Base-by-base conservation (phyloP, 2,888 invertebrate species). In the Eurytoma californica region DNA sequence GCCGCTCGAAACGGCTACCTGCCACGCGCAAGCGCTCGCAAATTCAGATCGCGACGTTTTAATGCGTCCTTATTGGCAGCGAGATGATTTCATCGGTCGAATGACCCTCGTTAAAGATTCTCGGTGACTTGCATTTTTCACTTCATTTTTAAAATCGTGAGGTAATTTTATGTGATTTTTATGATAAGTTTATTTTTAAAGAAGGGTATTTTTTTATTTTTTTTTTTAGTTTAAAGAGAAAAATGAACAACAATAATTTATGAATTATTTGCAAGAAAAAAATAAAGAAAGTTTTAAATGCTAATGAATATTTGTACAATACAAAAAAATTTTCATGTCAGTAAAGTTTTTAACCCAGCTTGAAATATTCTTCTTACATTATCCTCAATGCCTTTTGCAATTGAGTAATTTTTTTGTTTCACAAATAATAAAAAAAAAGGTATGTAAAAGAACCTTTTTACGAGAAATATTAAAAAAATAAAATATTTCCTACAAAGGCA, bases 11-110 rank as follows among this genome's bases (percentile, higher is more conserved):
- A 82, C 53, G 82, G 77, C 78, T 85, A 82, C 80, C 72, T 79
- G 84, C 83, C 85, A 85, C 84, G 84, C 84, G 80, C 39, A 84
- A 3, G 14, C 53, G 79, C 82, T 57, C n/a, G 66, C 70, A 76
- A 57, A 72, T 72, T 51, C 28, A 55, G 79, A 72, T 53, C 53
- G 39, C 47, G n/a, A n/a, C 24, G 12, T 49, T 67, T 72, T 63
- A 65, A 39, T 53, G n/a, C 47, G 12, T 47, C 18, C n/a, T 47
- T 39, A 39, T 39, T 39, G 39, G 39, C 39, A 1, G 39, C 39
- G 1, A 39, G 39, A 39, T 39, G 39, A 39, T 39, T 39, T 39
- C 39, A 39, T 39, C 9, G 39, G 9, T 39, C 9, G 39, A 9
- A 4, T 20, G 20, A 58, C 39, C 9, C 39, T 39, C 9, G 39